phyloP scores from a whole-genome alignment of 2,888 invertebrate species.

The Mimas tiliae region DNA sequence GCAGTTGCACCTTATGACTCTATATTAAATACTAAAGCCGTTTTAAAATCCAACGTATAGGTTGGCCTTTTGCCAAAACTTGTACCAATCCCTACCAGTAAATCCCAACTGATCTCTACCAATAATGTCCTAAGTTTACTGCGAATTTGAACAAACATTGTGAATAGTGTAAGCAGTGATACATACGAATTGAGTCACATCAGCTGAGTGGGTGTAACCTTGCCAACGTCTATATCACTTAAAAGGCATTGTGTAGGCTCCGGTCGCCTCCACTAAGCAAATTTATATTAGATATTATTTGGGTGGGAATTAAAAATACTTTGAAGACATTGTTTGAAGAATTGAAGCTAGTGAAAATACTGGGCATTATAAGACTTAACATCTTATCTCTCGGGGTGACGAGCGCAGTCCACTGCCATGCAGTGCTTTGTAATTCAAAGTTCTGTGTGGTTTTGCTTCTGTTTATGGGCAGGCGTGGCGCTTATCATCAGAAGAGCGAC shows the following conservation, averaged over 20 bases:
- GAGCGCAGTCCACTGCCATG: too few species aligned
- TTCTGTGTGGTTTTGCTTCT: too few species aligned
- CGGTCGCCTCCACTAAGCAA: conserved; percentile 5
- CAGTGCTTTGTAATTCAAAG: too few species aligned
- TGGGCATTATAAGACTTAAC: too few species aligned
- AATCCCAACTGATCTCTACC: not conserved
- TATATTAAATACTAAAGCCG: too few species aligned
- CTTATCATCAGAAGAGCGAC: too few species aligned
- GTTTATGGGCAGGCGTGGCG: too few species aligned
- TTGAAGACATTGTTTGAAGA: too few species aligned
- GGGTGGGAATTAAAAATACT: not conserved
- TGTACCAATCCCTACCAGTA: not conserved
- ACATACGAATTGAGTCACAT: conserved; percentile 64
- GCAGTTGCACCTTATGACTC: too few species aligned
- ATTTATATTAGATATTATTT: conserved; percentile 20
- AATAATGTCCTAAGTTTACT: conserved; percentile 8
- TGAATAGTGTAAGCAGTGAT: conserved; percentile 34
- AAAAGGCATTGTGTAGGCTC: conserved; percentile 70
- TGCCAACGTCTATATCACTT: conserved; percentile 54
- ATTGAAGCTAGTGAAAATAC: too few species aligned
- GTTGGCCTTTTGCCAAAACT: not conserved
- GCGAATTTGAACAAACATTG: conserved; percentile 26
- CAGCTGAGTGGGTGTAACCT: conserved; percentile 69
- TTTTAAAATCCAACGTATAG: not conserved
- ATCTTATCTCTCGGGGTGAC: too few species aligned